phyloP scores from a whole-genome alignment of 2,113 vertebrate species.

The Hyaena hyaena region DNA sequence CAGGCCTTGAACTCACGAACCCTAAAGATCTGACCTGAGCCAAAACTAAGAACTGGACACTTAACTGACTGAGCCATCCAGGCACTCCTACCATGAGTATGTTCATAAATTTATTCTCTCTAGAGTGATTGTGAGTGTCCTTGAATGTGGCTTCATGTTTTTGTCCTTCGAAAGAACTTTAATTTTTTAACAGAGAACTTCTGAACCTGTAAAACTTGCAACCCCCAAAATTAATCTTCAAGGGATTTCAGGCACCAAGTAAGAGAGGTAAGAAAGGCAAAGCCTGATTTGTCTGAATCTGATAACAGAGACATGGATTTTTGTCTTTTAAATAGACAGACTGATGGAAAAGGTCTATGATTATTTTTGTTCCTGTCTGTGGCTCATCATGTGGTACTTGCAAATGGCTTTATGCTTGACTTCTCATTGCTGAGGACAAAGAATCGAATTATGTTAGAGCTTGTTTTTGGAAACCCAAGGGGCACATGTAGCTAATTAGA shows the following conservation, averaged over 20 bases:
- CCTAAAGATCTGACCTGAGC: no score
- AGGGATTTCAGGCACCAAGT: not conserved
- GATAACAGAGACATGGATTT: not conserved
- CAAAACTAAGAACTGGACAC: no score
- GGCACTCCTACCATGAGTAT: not conserved
- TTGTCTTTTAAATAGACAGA: not conserved
- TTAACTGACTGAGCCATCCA: no score
- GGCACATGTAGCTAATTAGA: not conserved
- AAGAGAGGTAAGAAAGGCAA: not conserved
- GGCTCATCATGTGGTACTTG: not conserved
- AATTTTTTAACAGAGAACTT: not conserved
- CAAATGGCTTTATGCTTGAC: not conserved
- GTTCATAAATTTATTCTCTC: not conserved
- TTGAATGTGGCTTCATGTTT: not conserved
- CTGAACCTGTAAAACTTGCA: not conserved
- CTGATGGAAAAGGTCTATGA: not conserved
- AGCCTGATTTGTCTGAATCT: not conserved
- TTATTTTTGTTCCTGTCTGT: not conserved
- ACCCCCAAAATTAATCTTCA: not conserved
- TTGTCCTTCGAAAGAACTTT: conserved; percentile 15
- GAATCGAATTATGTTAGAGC: not conserved
- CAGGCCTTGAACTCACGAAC: no score
- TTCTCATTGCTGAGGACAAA: conserved; percentile 1
- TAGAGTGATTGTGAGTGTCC: not conserved
- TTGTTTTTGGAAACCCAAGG: conserved; percentile 22